Conservation (phyloP, 35 echinoderm and acorn worm species). For the Ophioderma brevispina region DNA sequence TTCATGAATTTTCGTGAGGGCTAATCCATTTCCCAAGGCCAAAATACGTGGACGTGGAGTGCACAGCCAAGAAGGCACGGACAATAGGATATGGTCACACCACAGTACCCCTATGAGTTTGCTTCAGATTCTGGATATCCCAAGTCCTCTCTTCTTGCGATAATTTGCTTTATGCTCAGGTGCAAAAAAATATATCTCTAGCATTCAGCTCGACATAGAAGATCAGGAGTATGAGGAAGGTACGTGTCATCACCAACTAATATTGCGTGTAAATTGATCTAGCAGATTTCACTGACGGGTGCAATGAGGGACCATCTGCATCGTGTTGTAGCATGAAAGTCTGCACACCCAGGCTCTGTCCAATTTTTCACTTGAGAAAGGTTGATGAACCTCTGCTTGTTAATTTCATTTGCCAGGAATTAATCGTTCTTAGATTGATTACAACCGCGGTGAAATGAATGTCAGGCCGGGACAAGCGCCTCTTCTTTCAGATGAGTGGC, state of each 20-base stretch:
- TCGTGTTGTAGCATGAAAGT: not conserved
- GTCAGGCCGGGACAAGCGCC: not conserved
- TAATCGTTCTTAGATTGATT: constrained; percentile 39
- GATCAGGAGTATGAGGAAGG: not conserved
- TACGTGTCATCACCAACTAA: not conserved
- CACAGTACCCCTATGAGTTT: not conserved
- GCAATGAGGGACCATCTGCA: not conserved
- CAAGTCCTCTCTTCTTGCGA: not conserved
- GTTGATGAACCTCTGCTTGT: constrained; percentile 66
- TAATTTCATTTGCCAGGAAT: constrained; percentile 49
- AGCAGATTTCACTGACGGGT: not conserved
- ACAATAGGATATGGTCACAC: not conserved
- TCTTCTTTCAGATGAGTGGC: constrained; percentile 14
- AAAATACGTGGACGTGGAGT: not conserved
- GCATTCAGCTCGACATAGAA: not conserved
- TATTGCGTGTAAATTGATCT: not conserved
- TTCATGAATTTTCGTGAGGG: not conserved
- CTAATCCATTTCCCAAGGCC: not conserved
- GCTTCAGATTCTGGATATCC: not conserved
- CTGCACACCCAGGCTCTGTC: not conserved
- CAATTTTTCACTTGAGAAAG: constrained; percentile 9
- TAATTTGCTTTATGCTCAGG: not conserved
- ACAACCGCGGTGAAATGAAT: constrained; percentile 39
- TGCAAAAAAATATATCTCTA: not conserved
- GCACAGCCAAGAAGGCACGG: not conserved